phyloP scores from a whole-genome alignment of 2,797 vertebrate species.

The Molothrus aeneus region DNA sequence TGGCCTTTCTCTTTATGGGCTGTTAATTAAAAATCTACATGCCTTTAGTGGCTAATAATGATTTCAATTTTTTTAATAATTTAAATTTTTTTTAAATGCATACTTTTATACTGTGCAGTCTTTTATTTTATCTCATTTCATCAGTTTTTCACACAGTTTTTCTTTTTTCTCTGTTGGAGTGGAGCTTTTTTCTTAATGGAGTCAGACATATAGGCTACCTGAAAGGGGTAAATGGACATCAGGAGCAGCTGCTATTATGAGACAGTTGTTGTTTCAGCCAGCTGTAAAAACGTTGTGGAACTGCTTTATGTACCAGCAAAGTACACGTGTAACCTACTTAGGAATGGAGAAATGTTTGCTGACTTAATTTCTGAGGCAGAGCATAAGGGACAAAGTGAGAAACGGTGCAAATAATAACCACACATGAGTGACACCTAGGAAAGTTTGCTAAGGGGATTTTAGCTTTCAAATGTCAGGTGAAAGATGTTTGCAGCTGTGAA shows the following conservation, averaged over 20 bases:
- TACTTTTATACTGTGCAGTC: background rate
- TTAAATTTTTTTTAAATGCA: background rate
- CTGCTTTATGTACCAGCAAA: background rate
- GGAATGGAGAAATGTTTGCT: background rate
- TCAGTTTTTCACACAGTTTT: background rate
- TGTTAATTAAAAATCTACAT: background rate
- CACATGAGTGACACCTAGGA: background rate
- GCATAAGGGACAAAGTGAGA: background rate
- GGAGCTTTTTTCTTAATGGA: background rate
- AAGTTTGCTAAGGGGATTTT: background rate
- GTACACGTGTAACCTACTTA: background rate
- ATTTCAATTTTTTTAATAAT: background rate
- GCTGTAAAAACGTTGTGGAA: background rate
- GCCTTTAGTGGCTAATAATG: background rate
- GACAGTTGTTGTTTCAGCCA: background rate
- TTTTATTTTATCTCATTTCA: background rate
- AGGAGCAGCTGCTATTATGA: background rate
- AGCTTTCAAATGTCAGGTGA: background rate
- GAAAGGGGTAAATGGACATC: background rate
- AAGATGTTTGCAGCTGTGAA: background rate
- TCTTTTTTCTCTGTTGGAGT: background rate
- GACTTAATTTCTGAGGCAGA: background rate
- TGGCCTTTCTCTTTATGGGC: background rate
- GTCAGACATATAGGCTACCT: background rate
- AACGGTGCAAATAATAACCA: background rate